A percentile compares a stretch with the other conserved stretches of the same genome.
These are phyloP conservation scores for Caenorhabditis becei DNA, from an alignment of 2,888 invertebrate genomes.

Conservation along the genomic window DNA sequence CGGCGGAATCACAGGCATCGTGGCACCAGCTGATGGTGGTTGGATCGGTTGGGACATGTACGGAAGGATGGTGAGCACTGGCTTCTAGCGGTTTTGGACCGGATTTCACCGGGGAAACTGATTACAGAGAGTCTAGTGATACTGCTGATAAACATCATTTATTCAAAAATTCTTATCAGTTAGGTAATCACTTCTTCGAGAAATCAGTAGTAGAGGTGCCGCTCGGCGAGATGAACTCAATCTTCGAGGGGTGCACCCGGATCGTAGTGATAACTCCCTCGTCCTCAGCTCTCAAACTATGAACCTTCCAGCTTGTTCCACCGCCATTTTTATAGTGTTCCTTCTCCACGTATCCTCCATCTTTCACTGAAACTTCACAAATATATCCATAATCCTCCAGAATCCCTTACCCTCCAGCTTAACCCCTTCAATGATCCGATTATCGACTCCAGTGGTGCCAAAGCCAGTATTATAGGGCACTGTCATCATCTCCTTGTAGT, in stretches of 20 bases:
- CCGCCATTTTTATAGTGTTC: neutral
- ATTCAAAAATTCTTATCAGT: no score
- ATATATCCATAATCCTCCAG: neutral
- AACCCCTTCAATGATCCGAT: constrained; percentile 11
- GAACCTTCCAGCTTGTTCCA: constrained; percentile 27
- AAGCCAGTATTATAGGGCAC: constrained; percentile 18
- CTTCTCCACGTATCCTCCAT: neutral
- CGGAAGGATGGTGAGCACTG: constrained; percentile 33
- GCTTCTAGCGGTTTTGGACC: neutral
- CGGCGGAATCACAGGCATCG: neutral
- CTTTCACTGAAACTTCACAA: neutral
- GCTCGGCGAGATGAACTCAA: constrained; percentile 24
- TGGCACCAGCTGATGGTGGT: neutral
- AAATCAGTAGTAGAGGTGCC: no score
- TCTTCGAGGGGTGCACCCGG: constrained; percentile 7
- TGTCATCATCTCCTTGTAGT: neutral
- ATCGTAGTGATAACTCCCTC: constrained; percentile 17
- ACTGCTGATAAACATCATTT: no score
- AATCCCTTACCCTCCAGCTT: neutral
- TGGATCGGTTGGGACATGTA: constrained; percentile 21
- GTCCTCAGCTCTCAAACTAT: constrained; percentile 23
- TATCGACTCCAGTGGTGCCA: constrained; percentile 23
- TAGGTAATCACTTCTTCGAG: no score
- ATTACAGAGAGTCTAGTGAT: no score
- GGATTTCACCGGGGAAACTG: constrained; percentile 1